These are phyloP conservation scores for Perca schrenkii DNA, from an alignment of 2,113 vertebrate genomes.

Conservation along the genomic window DNA sequence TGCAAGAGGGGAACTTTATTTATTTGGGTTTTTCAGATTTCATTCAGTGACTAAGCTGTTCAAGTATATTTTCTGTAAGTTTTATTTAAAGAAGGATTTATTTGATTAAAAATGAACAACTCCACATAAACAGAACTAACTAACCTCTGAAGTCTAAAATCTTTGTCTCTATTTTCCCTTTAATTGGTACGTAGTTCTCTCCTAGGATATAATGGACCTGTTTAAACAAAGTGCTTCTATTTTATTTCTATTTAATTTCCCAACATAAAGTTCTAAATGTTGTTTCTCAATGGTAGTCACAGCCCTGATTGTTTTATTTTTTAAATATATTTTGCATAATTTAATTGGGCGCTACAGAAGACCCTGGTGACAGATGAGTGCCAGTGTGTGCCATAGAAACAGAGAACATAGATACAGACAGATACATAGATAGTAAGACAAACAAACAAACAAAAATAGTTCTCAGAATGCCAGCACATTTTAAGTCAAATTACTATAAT, in stretches of 20 bases:
- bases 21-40: neutral
- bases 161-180: neutral
- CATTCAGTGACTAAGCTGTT: neutral
- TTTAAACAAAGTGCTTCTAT: neutral
- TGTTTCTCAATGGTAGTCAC: neutral
- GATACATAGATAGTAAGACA: conserved; percentile 8
- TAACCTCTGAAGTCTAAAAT: neutral
- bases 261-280: neutral
- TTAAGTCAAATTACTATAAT: conserved; percentile 33
- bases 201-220: neutral
- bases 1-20: neutral
- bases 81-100: neutral
- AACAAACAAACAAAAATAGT: neutral
- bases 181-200: neutral
- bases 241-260: neutral
- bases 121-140: neutral
- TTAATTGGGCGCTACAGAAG: neutral
- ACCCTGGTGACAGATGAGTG: neutral
- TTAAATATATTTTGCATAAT: neutral
- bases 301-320: neutral
- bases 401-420: neutral
- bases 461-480: neutral
- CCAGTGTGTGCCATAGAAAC: neutral
- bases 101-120: neutral
- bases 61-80: neutral